Percentiles rank a stretch among this genome's conserved stretches.
Evolutionary conservation across 2,888 invertebrate species (phyloP).

Genomic region (Tenthredo distinguenda): DNA sequence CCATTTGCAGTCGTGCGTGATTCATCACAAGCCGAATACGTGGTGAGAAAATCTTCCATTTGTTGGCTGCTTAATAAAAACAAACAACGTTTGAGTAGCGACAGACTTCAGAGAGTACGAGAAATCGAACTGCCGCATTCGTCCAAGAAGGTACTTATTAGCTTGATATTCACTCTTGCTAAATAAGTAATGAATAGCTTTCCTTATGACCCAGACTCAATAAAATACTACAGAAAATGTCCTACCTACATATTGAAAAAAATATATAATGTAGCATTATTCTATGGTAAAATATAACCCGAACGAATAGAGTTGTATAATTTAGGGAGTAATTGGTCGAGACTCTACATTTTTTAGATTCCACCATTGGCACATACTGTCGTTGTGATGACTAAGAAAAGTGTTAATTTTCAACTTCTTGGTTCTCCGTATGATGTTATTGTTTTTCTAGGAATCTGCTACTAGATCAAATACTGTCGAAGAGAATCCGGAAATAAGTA

Average conservation of each 20-base stretch:
- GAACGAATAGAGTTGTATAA: background rate
- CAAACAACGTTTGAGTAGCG: slow-evolving; percentile 43
- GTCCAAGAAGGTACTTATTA: slow-evolving; percentile 10
- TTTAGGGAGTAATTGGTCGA: background rate
- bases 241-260: background rate
- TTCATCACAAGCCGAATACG: slow-evolving; percentile 18
- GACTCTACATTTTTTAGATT: background rate
- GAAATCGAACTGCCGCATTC: background rate
- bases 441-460: slow-evolving; percentile 10
- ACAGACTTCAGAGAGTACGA: slow-evolving; percentile 48
- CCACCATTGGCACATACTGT: background rate
- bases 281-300: background rate
- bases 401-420: background rate
- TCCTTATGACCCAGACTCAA: background rate
- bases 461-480: slow-evolving; percentile 4
- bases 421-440: slow-evolving; percentile 16
- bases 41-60: slow-evolving; percentile 53
- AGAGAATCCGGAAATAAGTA: slow-evolving; percentile 4
- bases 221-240: background rate
- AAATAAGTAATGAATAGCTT: background rate
- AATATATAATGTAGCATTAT: background rate
- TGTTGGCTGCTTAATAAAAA: slow-evolving; percentile 56
- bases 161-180: background rate
- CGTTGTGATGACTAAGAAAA: background rate
- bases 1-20: slow-evolving; percentile 26